Evolutionary conservation across 2,888 invertebrate species (phyloP).

Genomic region (Ormyrus labotus): DNA sequence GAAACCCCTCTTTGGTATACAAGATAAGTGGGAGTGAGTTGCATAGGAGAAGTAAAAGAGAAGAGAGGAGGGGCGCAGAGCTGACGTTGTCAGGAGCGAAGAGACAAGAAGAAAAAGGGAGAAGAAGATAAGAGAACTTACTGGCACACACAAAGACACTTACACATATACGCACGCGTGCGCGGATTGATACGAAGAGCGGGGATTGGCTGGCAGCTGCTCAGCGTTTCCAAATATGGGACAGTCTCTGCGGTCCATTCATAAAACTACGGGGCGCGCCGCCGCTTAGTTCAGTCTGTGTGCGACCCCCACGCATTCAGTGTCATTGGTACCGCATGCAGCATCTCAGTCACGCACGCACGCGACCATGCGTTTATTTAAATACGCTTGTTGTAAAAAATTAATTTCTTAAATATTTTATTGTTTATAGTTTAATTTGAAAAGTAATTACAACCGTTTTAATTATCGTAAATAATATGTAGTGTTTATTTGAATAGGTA

Average conservation of each 20-base stretch:
- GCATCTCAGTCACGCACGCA: constrained; percentile 57
- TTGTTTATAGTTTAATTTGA: no score
- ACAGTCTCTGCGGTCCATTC: constrained; percentile 86
- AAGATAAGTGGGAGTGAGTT: constrained; percentile 51
- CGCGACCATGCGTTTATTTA: constrained; percentile 51
- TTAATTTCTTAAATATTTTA: constrained; percentile 1
- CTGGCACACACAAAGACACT: constrained; percentile 48
- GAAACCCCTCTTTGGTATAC: constrained; percentile 33
- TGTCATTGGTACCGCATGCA: constrained; percentile 66
- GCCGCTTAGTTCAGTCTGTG: constrained; percentile 79
- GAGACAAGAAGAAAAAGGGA: constrained; percentile 48
- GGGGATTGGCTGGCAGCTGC: constrained; percentile 78
- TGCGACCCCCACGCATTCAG: constrained; percentile 76
- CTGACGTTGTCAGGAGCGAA: constrained; percentile 56
- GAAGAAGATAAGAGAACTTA: constrained; percentile 56
- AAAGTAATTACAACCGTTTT: no score
- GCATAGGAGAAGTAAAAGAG: constrained; percentile 42
- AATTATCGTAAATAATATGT: no score
- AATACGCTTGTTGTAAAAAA: constrained; percentile 37
- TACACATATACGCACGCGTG: constrained; percentile 53
- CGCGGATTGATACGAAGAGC: constrained; percentile 65
- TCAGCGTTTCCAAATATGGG: constrained; percentile 89
- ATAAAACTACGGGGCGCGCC: constrained; percentile 87
- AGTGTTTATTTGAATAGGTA: no score
- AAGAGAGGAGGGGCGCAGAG: constrained; percentile 48